A percentile compares a stretch with the other conserved stretches of the same genome.
Conservation (phyloP, 2,888 invertebrate species). For the Elysia crispata region DNA sequence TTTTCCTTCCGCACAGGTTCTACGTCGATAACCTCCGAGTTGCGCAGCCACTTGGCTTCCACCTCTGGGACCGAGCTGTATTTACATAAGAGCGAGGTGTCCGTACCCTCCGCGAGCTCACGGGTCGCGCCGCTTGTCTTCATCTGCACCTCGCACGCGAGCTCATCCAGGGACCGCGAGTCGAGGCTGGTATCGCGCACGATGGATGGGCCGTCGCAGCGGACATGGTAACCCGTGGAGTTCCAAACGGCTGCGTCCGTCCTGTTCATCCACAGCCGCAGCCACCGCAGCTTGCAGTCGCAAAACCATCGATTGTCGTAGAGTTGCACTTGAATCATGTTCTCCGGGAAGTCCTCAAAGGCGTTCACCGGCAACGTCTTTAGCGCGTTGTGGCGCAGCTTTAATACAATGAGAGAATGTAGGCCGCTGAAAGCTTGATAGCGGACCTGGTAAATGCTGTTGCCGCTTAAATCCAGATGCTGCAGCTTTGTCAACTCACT, state of each 20-base stretch:
- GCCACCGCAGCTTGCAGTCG: conserved; percentile 70
- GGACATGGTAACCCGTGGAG: conserved; percentile 56
- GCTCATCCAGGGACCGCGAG: conserved; percentile 58
- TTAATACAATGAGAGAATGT: conserved; percentile 53
- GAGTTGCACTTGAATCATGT: conserved; percentile 60
- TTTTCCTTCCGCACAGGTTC: not conserved
- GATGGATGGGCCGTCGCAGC: conserved; percentile 64
- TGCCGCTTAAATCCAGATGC: conserved; percentile 64
- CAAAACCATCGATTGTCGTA: conserved; percentile 71
- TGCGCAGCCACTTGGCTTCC: conserved; percentile 63
- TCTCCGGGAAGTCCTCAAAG: conserved; percentile 59
- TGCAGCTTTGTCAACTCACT: conserved; percentile 56
- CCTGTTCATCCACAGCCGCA: conserved; percentile 63
- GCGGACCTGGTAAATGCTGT: conserved; percentile 62
- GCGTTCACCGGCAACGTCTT: conserved; percentile 57
- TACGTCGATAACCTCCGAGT: conserved; percentile 55
- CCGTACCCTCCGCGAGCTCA: conserved; percentile 54
- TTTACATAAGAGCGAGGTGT: conserved; percentile 62
- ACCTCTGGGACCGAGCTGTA: conserved; percentile 65
- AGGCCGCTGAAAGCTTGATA: conserved; percentile 61
- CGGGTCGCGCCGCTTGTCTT: conserved; percentile 62
- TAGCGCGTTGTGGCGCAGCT: conserved; percentile 61
- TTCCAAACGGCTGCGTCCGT: conserved; percentile 61
- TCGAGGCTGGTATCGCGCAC: conserved; percentile 59
- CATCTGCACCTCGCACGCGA: conserved; percentile 67